A percentile compares a stretch with the other conserved stretches of the same genome.
Evolutionary conservation across 2,888 invertebrate genomes (phyloP).

Genomic region (Cyrtodaria siliqua): DNA sequence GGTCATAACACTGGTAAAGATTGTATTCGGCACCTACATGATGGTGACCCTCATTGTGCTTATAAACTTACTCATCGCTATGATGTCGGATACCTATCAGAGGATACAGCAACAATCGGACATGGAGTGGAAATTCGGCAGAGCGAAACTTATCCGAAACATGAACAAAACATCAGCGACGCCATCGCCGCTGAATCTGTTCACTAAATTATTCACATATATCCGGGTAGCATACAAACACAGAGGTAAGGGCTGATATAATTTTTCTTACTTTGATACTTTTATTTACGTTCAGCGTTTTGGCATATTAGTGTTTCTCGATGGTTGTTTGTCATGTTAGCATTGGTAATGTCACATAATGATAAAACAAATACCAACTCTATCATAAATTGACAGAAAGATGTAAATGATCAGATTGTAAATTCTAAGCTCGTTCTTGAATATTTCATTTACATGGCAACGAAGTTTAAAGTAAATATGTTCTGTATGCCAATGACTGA

Average conservation of each 20-base stretch:
- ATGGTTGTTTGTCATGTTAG: no score
- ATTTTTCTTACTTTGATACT: no score
- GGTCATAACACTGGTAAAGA: constrained; percentile 86
- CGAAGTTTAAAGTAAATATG: no score
- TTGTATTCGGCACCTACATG: constrained; percentile 98
- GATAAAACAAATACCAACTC: no score
- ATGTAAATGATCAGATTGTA: no score
- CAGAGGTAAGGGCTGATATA: constrained; percentile 77
- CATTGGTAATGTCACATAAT: no score
- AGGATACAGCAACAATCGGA: constrained; percentile 99
- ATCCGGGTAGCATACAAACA: constrained; percentile 80
- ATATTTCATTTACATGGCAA: no score
- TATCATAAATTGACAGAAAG: no score
- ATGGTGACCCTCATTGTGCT: constrained; percentile 99
- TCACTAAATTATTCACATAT: constrained; percentile 90
- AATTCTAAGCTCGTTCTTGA: no score
- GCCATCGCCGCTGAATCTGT: constrained; percentile 98
- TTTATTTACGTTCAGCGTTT: no score
- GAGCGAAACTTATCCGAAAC: constrained; percentile 98
- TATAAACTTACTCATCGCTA: constrained; percentile 99
- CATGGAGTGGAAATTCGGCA: constrained; percentile 99
- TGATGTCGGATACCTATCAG: constrained; percentile 99
- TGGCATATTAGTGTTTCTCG: no score
- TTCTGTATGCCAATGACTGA: no score
- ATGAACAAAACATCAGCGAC: constrained; percentile 99